A percentile compares a stretch with the other conserved stretches of the same genome.
phyloP scores from a whole-genome alignment of 2,113 vertebrate genomes.

The Corvus cornix region DNA sequence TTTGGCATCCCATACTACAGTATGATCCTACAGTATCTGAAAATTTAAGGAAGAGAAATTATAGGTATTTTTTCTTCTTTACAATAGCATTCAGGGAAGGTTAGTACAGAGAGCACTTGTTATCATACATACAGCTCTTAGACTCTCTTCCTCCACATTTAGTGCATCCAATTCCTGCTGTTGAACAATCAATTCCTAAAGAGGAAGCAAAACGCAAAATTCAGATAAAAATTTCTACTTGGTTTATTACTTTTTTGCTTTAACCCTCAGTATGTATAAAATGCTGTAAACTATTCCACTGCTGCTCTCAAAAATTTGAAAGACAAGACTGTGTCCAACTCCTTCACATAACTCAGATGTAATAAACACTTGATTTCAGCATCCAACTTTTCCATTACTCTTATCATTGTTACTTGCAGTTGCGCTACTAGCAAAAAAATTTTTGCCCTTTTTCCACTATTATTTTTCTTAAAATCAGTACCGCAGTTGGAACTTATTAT shows the following conservation, averaged over 20 bases:
- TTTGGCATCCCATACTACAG: background rate
- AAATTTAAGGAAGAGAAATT: background rate
- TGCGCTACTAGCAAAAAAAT: background rate
- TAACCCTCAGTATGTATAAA: background rate
- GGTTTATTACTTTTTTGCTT: background rate
- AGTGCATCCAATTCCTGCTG: constrained; percentile 81
- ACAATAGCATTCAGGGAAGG: background rate
- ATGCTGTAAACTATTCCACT: background rate
- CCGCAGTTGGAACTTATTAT: background rate
- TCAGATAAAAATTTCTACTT: background rate
- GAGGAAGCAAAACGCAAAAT: background rate
- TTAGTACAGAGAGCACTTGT: background rate
- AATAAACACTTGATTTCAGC: background rate
- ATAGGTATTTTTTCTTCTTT: background rate
- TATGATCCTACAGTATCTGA: background rate
- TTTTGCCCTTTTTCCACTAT: background rate
- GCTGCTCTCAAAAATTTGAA: background rate
- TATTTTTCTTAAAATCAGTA: background rate
- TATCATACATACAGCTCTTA: constrained; percentile 77
- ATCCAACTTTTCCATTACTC: background rate
- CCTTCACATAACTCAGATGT: background rate
- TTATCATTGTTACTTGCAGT: background rate
- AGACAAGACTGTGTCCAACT: background rate
- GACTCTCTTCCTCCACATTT: constrained; percentile 76
- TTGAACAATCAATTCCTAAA: constrained; percentile 78